These are phyloP conservation scores for Podargus strigoides DNA, from an alignment of 2,797 vertebrate genomes.

Conservation along the genomic window DNA sequence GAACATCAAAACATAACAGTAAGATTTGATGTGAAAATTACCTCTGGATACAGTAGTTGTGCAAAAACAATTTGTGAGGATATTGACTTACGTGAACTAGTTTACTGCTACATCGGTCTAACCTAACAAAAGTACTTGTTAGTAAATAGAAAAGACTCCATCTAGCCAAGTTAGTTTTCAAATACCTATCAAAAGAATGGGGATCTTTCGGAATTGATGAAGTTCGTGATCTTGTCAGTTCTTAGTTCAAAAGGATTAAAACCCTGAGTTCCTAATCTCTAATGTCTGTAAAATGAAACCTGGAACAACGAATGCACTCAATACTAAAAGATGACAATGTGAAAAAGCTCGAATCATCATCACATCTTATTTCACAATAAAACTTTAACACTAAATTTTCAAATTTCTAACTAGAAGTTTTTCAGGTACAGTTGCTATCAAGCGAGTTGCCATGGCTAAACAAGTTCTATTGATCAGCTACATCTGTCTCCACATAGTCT, in stretches of 20 bases:
- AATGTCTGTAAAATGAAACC: not conserved
- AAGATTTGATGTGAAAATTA: not conserved
- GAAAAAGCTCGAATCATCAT: not conserved
- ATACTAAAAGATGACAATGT: not conserved
- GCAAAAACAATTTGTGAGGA: not conserved
- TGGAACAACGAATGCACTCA: not conserved
- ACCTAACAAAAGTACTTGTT: not conserved
- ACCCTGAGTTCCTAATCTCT: not conserved
- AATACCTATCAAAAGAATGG: not conserved
- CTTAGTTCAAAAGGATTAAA: not conserved
- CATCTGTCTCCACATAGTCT: no score
- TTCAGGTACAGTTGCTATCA: not conserved
- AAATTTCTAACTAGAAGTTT: not conserved
- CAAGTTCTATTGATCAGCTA: not conserved
- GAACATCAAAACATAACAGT: not conserved
- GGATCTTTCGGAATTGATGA: not conserved
- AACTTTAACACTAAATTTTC: not conserved
- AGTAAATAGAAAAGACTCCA: not conserved
- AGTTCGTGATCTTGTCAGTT: not conserved
- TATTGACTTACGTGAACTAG: not conserved
- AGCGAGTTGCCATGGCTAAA: not conserved
- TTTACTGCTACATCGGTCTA: not conserved
- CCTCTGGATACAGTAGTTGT: not conserved
- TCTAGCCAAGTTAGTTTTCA: not conserved
- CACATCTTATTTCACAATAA: not conserved